Percentiles rank a stretch among this genome's conserved stretches.
phyloP scores from a whole-genome alignment of 2,797 vertebrate genomes.

The Mycteria americana region DNA sequence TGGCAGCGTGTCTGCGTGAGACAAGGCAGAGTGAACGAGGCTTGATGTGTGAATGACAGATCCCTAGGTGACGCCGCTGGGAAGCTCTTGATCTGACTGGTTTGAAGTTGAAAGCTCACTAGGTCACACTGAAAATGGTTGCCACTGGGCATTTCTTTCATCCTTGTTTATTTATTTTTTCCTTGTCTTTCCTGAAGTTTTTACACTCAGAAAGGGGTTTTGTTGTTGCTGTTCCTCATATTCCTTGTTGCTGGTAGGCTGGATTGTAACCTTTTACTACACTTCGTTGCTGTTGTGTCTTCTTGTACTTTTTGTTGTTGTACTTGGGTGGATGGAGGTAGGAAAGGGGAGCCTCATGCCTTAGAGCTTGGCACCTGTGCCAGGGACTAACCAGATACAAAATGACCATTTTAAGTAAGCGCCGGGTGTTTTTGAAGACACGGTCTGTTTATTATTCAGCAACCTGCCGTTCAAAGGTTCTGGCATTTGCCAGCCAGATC shows the following conservation, averaged over 20 bases:
- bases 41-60: slow-evolving; percentile 71
- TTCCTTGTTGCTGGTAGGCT: neutral
- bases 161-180: slow-evolving; percentile 74
- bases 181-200: slow-evolving; percentile 42
- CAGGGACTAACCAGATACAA: neutral
- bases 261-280: neutral
- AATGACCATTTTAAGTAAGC: neutral
- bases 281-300: neutral
- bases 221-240: neutral
- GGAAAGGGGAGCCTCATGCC: neutral
- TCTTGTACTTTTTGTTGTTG: neutral
- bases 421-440: slow-evolving; percentile 25
- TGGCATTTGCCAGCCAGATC: neutral
- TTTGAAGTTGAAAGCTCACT: slow-evolving; percentile 82
- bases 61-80: slow-evolving; percentile 69
- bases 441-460: slow-evolving; percentile 44
- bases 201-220: neutral
- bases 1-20: slow-evolving; percentile 26
- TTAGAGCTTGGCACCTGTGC: neutral
- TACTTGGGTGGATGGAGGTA: neutral
- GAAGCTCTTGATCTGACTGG: slow-evolving; percentile 78
- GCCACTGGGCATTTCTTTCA: slow-evolving; percentile 82
- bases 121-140: slow-evolving; percentile 76
- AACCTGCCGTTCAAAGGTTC: slow-evolving; percentile 29
- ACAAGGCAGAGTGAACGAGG: slow-evolving; percentile 26